Conservation (phyloP, 1,140 invertebrate species). For the Drosophila mojavensis region DNA sequence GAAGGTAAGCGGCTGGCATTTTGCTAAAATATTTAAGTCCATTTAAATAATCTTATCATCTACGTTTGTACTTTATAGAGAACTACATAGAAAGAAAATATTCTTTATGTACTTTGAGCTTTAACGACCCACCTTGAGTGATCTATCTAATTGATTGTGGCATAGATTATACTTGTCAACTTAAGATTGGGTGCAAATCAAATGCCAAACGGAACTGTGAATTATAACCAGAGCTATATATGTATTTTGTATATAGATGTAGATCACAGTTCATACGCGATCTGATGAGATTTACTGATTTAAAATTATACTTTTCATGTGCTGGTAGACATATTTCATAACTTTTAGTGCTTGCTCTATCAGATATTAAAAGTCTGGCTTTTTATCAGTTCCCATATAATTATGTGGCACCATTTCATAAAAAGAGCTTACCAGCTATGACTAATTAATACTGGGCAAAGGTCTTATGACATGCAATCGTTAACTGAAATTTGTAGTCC, state of each 20-base stretch:
- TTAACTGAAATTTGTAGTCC: background rate
- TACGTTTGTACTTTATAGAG: background rate
- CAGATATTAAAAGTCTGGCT: slow-evolving; percentile 2
- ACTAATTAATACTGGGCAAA: background rate
- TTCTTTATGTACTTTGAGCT: slow-evolving; percentile 48
- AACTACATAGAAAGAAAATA: slow-evolving; percentile 3
- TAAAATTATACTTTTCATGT: background rate
- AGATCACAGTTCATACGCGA: slow-evolving; percentile 12
- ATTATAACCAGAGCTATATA: slow-evolving; percentile 8
- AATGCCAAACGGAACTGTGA: slow-evolving; percentile 10
- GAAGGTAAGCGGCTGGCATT: slow-evolving; percentile 87
- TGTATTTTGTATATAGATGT: background rate
- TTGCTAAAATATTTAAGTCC: slow-evolving; percentile 30
- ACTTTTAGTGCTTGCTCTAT: slow-evolving; percentile 3
- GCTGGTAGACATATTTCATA: slow-evolving; percentile 4
- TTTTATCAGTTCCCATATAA: slow-evolving; percentile 15
- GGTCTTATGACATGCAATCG: background rate
- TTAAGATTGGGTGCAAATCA: background rate
- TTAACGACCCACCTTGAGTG: slow-evolving; percentile 20
- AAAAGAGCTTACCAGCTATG: background rate
- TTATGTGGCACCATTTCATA: slow-evolving; percentile 3
- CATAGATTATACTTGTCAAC: slow-evolving; percentile 40
- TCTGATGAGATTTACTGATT: background rate
- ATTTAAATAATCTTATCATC: slow-evolving; percentile 66
- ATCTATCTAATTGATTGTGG: slow-evolving; percentile 41